phyloP scores from a whole-genome alignment of 2,888 invertebrate species.

The Schrankia costaestrigalis region DNA sequence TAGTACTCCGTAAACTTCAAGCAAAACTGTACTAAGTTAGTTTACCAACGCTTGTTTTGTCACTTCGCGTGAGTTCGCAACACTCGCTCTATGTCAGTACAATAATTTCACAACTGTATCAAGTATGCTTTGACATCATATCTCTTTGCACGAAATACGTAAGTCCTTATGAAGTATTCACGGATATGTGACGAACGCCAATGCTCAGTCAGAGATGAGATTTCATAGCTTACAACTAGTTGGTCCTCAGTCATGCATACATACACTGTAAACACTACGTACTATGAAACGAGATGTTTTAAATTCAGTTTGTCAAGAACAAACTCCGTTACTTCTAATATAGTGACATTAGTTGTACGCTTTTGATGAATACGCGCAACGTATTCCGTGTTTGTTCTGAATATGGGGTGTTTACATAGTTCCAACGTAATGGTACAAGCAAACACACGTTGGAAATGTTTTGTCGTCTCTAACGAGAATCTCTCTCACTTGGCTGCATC shows the following conservation, averaged over 20 bases:
- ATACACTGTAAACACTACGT: conserved; percentile 16
- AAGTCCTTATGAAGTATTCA: conserved; percentile 16
- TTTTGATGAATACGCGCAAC: conserved; percentile 11
- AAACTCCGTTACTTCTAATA: conserved; percentile 23
- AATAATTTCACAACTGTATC: too few relatives aligned
- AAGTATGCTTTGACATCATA: too few relatives aligned
- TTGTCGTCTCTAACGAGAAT: too few relatives aligned
- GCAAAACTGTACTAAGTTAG: too few relatives aligned
- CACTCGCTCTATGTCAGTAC: too few relatives aligned
- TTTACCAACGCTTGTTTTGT: too few relatives aligned
- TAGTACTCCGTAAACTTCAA: too few relatives aligned
- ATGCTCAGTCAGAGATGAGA: conserved; percentile 17
- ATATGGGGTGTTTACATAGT: neutral
- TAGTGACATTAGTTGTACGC: conserved; percentile 14
- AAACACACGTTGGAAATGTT: too few relatives aligned
- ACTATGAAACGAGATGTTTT: conserved; percentile 2
- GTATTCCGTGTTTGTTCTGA: too few relatives aligned
- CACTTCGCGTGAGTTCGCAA: too few relatives aligned
- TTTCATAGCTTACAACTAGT: conserved; percentile 15
- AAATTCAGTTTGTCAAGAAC: conserved; percentile 11
- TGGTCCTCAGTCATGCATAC: conserved; percentile 13
- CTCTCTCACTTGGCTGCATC: too few relatives aligned
- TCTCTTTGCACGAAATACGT: conserved; percentile 4
- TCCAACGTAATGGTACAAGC: too few relatives aligned
- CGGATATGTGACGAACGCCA: conserved; percentile 12